Percentiles rank a stretch among this genome's conserved stretches.
Evolutionary conservation across 92 coral and sea anemone species (phyloP).

Genomic region (Siderastrea radians): DNA sequence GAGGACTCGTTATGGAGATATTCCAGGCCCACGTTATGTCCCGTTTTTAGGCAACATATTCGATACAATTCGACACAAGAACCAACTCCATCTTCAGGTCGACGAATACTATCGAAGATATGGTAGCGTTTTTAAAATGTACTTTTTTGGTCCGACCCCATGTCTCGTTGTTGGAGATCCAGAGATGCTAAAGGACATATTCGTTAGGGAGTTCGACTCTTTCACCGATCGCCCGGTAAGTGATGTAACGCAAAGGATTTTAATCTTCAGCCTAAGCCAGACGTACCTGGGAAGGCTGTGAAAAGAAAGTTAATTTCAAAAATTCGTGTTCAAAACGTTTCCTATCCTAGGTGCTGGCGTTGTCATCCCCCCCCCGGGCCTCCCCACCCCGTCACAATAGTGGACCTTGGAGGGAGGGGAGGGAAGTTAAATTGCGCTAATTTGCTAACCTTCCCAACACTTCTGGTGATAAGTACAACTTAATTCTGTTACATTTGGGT

Average conservation of each 20-base stretch:
- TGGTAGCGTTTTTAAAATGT: conserved; percentile 36
- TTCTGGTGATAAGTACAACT: too few relatives aligned
- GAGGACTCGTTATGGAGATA: neutral
- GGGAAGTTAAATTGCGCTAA: too few relatives aligned
- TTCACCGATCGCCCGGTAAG: conserved; percentile 71
- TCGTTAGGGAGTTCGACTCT: conserved; percentile 66
- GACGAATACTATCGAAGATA: conserved; percentile 62
- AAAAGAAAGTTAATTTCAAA: neutral
- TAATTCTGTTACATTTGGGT: too few relatives aligned
- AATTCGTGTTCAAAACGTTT: neutral
- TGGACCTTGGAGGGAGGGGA: too few relatives aligned
- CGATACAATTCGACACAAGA: conserved; percentile 33
- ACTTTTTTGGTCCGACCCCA: conserved; percentile 37
- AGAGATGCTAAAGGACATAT: conserved; percentile 58
- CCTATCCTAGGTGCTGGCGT: too few relatives aligned
- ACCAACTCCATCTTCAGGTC: conserved; percentile 30
- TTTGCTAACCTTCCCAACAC: too few relatives aligned
- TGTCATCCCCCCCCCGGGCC: too few relatives aligned
- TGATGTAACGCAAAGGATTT: neutral
- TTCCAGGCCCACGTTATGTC: conserved; percentile 48
- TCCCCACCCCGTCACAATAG: too few relatives aligned
- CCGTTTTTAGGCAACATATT: conserved; percentile 44
- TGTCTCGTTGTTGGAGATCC: conserved; percentile 43
- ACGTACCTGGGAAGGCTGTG: neutral
- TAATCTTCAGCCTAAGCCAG: neutral